Base-by-base conservation (phyloP, 2,797 vertebrate species). In the Coranthus polyacanthus region DNA sequence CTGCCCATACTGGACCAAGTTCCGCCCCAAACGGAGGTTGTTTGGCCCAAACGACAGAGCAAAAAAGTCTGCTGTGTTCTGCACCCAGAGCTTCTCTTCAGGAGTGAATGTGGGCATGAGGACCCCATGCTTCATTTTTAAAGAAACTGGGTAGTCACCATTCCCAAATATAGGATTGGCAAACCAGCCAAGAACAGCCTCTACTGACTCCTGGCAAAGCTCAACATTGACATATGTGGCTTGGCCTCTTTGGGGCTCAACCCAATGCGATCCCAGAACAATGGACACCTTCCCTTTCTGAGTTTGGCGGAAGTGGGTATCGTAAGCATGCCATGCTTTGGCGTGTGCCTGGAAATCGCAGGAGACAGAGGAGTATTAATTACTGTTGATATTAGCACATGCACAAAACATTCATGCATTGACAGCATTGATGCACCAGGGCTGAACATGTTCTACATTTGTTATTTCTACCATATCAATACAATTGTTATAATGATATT, bases 261-360 rank as follows among this genome's bases (percentile, higher is more conserved):
- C 93, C 98, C 97, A 99, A 57, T 98, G 96, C 39, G 98, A 97
- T 68, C 97, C 97, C 82, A 99, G 45, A 0, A 95, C 96, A 70
- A 99, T 94, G 13, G 98, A 99, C 32, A 99, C 49, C 78, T 90
- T 87, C 2, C 98, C 98, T 32, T 86, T 93, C 89, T 99, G 98
- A 50, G 72, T 66, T 0, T 92, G 86, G 0, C 96, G 92, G 84
- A 97, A 99, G 45, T 72, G 78, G 11, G 49, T 74, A 83, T 96
- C 68, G 79, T 99, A 99, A 67, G 87, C 92, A 75, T 97, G 97
- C 97, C 97, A 99, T 21, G 94, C 94, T 89, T 93, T 93, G 12
- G 97, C 95, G 16, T 99, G 98, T 61, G 97, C 98, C 98, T 99
- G 88, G 2, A 56, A 88, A 90, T 65, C 73, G 84, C 67, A 88